Evolutionary conservation across 2,888 invertebrate species (phyloP).

Genomic region (Thymelicus acteon): DNA sequence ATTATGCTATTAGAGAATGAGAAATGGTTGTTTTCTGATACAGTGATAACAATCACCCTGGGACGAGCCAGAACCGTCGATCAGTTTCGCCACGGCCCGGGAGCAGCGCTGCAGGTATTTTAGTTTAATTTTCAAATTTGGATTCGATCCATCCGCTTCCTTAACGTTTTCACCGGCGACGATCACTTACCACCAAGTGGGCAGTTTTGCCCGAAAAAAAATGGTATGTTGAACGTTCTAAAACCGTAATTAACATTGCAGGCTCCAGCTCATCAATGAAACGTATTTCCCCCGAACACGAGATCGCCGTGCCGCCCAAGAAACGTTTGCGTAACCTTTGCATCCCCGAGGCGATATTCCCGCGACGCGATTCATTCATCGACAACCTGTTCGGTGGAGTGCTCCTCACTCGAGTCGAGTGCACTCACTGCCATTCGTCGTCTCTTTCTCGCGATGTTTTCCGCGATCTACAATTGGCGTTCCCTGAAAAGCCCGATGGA

Average conservation of each 20-base stretch:
- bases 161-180: no score
- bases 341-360: conserved; percentile 51
- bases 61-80: conserved; percentile 55
- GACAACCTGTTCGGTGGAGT: conserved; percentile 92
- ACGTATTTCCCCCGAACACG: conserved; percentile 49
- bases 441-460: conserved; percentile 92
- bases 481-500: conserved; percentile 84
- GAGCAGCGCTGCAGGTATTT: conserved; percentile 63
- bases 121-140: background rate
- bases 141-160: no score
- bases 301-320: conserved; percentile 48
- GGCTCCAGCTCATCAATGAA: conserved; percentile 59
- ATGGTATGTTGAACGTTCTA: no score
- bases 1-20: background rate
- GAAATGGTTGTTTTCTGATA: conserved; percentile 33
- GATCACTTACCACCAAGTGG: no score
- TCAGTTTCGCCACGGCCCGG: conserved; percentile 67
- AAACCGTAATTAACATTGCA: conserved; percentile 42
- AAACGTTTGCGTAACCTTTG: conserved; percentile 55
- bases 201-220: no score
- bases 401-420: conserved; percentile 89
- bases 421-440: conserved; percentile 88
- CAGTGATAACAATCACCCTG: conserved; percentile 52
- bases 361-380: conserved; percentile 62
- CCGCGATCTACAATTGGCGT: conserved; percentile 91